Evolutionary conservation across 2,797 vertebrate species (phyloP).

Genomic region (Myotis myotis): DNA sequence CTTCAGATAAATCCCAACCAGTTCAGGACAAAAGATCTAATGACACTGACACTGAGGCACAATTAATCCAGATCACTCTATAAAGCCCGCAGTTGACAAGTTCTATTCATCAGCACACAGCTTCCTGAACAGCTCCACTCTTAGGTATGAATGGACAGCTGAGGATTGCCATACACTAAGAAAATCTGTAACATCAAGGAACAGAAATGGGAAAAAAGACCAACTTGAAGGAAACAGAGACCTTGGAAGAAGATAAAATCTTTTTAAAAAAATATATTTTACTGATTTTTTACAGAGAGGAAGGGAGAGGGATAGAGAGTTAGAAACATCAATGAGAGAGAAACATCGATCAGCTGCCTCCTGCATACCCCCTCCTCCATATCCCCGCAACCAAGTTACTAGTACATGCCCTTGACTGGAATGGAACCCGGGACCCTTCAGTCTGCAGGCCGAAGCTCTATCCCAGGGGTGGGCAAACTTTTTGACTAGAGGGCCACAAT

Average conservation of each 20-base stretch:
- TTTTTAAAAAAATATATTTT: background rate
- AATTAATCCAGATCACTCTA: background rate
- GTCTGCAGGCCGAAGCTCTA: too few species aligned
- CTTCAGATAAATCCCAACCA: background rate
- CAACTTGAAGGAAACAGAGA: background rate
- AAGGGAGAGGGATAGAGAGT: too few species aligned
- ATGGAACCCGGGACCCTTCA: too few species aligned
- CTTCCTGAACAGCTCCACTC: background rate
- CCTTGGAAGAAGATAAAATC: background rate
- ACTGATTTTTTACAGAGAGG: too few species aligned
- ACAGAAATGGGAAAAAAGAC: background rate
- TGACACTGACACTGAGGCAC: background rate
- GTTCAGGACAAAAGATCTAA: constrained; percentile 5
- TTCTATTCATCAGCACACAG: background rate
- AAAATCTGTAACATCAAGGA: background rate
- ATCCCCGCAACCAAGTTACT: too few species aligned
- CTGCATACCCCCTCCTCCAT: too few species aligned
- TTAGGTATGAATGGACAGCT: background rate
- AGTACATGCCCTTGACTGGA: too few species aligned
- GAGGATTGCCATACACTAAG: background rate
- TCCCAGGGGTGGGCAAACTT: too few species aligned
- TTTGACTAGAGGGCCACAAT: too few species aligned
- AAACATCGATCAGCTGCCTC: too few species aligned
- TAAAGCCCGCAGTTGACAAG: background rate
- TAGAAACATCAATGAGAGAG: too few species aligned